These are phyloP conservation scores for Camelus dromedarius DNA, from an alignment of 2,113 vertebrate species.

Conservation along the genomic window DNA sequence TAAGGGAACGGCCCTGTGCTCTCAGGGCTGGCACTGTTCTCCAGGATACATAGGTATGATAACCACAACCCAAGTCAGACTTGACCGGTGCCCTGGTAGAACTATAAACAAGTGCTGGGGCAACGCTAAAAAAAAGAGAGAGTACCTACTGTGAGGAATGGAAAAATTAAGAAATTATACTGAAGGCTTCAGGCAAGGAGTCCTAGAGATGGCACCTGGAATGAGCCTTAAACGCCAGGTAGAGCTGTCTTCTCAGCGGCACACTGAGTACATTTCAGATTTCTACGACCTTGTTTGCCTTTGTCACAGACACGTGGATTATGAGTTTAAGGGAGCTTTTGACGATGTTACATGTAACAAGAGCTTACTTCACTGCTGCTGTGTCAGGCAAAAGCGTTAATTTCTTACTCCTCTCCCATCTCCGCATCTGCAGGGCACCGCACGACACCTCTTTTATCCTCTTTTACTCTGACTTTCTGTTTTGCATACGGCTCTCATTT, in stretches of 20 bases:
- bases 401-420: neutral
- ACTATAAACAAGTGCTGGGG: neutral
- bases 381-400: neutral
- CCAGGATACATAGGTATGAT: neutral
- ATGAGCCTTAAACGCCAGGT: neutral
- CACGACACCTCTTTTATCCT: neutral
- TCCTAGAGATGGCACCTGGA: neutral
- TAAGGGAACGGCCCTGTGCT: fast-evolving
- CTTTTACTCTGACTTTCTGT: neutral
- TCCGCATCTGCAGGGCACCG: neutral
- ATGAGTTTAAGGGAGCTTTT: neutral
- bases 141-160: neutral
- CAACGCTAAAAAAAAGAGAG: neutral
- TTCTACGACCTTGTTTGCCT: neutral
- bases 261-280: neutral
- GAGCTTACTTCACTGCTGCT: neutral
- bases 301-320: neutral
- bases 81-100: neutral
- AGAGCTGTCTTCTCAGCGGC: neutral
- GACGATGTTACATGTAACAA: neutral
- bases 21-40: neutral
- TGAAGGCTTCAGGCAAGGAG: neutral
- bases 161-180: neutral
- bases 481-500: neutral
- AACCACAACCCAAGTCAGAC: neutral